phyloP scores from a whole-genome alignment of 1,140 invertebrate species.

The Drosophila repletoides region DNA sequence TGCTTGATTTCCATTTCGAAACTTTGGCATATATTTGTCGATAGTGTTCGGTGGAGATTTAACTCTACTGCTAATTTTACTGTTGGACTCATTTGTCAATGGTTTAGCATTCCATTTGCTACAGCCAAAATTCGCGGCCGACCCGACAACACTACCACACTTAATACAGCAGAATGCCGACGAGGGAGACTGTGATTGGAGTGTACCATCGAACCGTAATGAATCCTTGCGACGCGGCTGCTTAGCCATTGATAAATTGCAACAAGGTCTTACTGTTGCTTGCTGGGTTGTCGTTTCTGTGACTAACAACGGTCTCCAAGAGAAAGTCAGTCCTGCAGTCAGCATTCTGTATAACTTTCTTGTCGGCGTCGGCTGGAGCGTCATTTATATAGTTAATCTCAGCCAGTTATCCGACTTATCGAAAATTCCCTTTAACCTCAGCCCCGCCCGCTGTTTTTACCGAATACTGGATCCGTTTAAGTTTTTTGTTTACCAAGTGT shows the following conservation, averaged over 20 bases:
- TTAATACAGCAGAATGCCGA: not conserved
- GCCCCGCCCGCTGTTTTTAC: not conserved
- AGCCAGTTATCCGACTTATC: not conserved
- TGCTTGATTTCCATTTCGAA: slow-evolving; percentile 21
- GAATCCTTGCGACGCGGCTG: not conserved
- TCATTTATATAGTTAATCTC: not conserved
- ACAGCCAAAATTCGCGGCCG: not conserved
- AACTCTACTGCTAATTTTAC: not conserved
- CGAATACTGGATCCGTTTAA: not conserved
- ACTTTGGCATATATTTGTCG: slow-evolving; percentile 34
- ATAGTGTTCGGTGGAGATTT: slow-evolving; percentile 2
- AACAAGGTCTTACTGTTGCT: too few species aligned
- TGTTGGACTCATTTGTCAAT: not conserved
- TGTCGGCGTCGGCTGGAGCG: not conserved
- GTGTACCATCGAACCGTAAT: not conserved
- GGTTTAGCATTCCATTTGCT: not conserved
- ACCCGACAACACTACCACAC: too few species aligned
- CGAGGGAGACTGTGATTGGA: not conserved
- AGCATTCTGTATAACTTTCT: not conserved
- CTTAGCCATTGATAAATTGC: not conserved
- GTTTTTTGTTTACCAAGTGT: not conserved
- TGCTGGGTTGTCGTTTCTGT: not conserved
- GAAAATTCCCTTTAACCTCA: not conserved
- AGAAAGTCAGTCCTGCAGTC: not conserved
- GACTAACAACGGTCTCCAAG: not conserved